phyloP scores from a whole-genome alignment of 2,797 vertebrate genomes.

The Tenualosa ilisha region DNA sequence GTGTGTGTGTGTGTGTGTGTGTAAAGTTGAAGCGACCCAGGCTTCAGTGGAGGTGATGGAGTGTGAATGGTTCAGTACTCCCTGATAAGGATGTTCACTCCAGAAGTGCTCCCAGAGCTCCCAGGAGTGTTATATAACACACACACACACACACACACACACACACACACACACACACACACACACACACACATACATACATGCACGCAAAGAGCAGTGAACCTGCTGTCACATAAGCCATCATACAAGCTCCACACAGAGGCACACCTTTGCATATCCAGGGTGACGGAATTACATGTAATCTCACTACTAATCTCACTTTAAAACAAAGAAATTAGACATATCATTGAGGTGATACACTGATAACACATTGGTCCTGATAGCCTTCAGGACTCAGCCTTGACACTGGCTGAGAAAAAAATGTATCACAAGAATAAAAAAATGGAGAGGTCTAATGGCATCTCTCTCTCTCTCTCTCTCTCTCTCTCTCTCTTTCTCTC shows the following conservation, averaged over 20 bases:
- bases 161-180: slow-evolving; percentile 32
- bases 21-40: slow-evolving; percentile 16
- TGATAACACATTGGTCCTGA: background rate
- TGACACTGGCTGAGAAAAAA: background rate
- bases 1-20: slow-evolving; percentile 3
- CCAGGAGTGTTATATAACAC: slow-evolving; percentile 38
- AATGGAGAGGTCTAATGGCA: background rate
- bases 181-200: slow-evolving; percentile 27
- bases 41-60: slow-evolving; percentile 13
- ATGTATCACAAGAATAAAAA: no score
- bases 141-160: background rate
- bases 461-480: background rate
- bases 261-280: background rate
- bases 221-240: background rate
- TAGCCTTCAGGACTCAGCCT: background rate
- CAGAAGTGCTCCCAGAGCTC: slow-evolving; percentile 27
- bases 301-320: background rate
- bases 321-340: background rate
- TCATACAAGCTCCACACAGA: background rate
- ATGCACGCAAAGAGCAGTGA: background rate
- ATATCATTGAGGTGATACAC: background rate
- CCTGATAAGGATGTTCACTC: slow-evolving; percentile 22
- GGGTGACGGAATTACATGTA: background rate
- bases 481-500: background rate
- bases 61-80: slow-evolving; percentile 28